Percentiles rank a stretch among this genome's conserved stretches.
phyloP scores from a whole-genome alignment of 2,888 invertebrate genomes.

The Hirtodrosophila duncani region DNA sequence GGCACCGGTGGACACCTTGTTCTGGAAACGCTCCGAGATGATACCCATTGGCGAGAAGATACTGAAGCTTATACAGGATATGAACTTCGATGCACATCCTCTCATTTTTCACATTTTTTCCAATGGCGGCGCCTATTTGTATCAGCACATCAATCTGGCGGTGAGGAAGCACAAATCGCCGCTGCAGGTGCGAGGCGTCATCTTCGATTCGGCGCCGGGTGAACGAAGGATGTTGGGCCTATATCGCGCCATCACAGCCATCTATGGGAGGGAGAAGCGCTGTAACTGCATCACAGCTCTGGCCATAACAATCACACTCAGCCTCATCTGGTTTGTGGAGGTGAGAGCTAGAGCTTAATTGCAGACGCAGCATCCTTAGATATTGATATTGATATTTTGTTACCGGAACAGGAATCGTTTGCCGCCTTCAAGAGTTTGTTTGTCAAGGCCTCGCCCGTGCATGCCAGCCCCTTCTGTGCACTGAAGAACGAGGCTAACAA shows the following conservation, averaged over 20 bases:
- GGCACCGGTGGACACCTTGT: conserved; percentile 83
- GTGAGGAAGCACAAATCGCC: conserved; percentile 80
- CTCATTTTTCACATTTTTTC: conserved; percentile 87
- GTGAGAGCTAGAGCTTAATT: conserved; percentile 74
- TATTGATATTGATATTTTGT: not conserved
- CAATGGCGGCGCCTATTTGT: conserved; percentile 86
- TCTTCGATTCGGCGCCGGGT: conserved; percentile 86
- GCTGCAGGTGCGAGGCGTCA: conserved; percentile 81
- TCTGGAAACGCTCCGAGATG: conserved; percentile 82
- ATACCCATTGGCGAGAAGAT: conserved; percentile 82
- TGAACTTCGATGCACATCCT: conserved; percentile 84
- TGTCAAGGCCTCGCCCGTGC: conserved; percentile 77
- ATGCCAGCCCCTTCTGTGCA: conserved; percentile 81
- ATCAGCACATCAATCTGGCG: conserved; percentile 83
- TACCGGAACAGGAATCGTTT: conserved; percentile 75
- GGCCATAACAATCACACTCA: conserved; percentile 79
- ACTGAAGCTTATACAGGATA: conserved; percentile 82
- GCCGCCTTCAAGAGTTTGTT: conserved; percentile 77
- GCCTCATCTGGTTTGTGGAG: conserved; percentile 82
- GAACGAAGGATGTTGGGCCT: conserved; percentile 80
- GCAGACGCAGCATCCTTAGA: too few species aligned
- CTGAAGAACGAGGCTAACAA: conserved; percentile 81
- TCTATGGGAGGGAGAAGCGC: conserved; percentile 80
- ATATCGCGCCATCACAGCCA: conserved; percentile 82
- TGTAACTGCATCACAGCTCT: conserved; percentile 81